These are phyloP conservation scores for Odontocerum albicorne DNA, from an alignment of 2,888 invertebrate species.

Conservation along the genomic window DNA sequence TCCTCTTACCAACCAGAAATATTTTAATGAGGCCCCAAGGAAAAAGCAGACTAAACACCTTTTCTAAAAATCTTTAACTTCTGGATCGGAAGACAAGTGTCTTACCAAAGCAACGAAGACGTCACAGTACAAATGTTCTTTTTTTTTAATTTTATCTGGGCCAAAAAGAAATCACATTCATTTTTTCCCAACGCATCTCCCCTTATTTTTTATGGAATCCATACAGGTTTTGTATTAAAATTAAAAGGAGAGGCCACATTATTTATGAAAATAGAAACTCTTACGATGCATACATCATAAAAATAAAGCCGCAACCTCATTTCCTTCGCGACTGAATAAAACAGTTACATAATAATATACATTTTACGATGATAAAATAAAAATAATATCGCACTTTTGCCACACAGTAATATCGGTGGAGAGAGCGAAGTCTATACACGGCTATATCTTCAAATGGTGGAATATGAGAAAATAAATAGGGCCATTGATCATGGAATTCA, in stretches of 20 bases:
- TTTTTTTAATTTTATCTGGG: too few species aligned
- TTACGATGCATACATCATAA: not conserved
- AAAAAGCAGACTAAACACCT: too few species aligned
- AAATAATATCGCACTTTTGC: conserved; percentile 4
- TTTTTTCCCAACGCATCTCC: too few species aligned
- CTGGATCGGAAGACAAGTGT: too few species aligned
- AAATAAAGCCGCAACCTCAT: conserved; percentile 3
- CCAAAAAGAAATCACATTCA: too few species aligned
- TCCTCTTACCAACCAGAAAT: too few species aligned
- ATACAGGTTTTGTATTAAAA: too few species aligned
- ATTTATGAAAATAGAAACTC: not conserved
- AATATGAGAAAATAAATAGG: conserved; percentile 27
- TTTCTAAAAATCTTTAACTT: too few species aligned
- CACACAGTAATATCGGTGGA: conserved; percentile 3
- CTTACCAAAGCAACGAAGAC: too few species aligned
- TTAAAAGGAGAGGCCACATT: not conserved
- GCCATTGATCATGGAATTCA: conserved; percentile 26
- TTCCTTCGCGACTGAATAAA: not conserved
- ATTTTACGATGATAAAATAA: conserved; percentile 13
- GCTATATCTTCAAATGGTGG: conserved; percentile 19
- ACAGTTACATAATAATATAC: conserved; percentile 5
- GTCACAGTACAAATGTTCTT: too few species aligned
- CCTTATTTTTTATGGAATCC: too few species aligned
- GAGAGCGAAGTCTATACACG: conserved; percentile 1
- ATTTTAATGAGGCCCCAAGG: too few species aligned